A percentile compares a stretch with the other conserved stretches of the same genome.
These are phyloP conservation scores for Erythrocercus mccallii DNA, from an alignment of 2,113 vertebrate genomes.

Conservation along the genomic window DNA sequence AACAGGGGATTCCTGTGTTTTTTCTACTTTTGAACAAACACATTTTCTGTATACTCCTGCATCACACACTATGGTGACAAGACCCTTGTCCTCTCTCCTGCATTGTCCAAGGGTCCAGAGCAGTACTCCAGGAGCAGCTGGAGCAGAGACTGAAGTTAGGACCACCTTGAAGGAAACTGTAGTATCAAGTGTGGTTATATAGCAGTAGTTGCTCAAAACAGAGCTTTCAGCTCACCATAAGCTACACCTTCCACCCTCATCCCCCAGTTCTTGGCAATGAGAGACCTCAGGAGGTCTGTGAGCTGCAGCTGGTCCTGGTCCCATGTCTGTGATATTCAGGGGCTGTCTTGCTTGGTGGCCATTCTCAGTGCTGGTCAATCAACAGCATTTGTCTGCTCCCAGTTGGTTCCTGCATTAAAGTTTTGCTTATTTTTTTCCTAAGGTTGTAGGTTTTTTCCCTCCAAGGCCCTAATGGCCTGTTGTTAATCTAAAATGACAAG, in stretches of 20 bases:
- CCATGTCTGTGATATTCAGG: not conserved
- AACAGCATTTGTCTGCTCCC: not conserved
- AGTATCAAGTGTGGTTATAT: not conserved
- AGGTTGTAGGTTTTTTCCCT: not conserved
- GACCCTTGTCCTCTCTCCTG: not conserved
- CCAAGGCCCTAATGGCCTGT: not conserved
- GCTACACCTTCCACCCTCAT: rapidly evolving
- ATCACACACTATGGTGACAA: not conserved
- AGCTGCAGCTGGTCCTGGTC: not conserved
- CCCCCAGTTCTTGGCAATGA: not conserved
- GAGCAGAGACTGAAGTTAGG: not conserved
- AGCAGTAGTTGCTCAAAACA: not conserved
- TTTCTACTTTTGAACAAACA: not conserved
- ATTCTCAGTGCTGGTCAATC: rapidly evolving
- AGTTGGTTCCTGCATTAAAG: not conserved
- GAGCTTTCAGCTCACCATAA: not conserved
- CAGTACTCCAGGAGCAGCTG: not conserved
- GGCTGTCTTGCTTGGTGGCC: not conserved
- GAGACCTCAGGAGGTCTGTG: not conserved
- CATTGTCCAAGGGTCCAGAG: not conserved
- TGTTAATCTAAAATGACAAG: not conserved
- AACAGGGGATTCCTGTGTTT: not conserved
- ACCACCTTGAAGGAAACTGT: not conserved
- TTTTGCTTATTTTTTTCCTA: not conserved
- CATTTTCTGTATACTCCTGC: not conserved